Base-by-base conservation (phyloP, 2,888 invertebrate species). In the Phoenoteleia sp. region DNA sequence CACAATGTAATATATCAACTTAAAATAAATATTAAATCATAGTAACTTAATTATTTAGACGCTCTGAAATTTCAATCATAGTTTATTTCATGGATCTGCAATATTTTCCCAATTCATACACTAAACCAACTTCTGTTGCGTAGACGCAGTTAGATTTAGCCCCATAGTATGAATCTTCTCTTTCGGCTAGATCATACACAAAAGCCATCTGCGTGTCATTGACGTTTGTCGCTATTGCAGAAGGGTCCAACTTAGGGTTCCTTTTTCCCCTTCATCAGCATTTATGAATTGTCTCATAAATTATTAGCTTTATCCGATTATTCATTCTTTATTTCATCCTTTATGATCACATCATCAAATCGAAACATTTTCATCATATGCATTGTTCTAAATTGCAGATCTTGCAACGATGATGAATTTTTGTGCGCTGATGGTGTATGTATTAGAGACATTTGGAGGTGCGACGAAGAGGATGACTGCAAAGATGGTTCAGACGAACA, bases 391-490 rank as follows among this genome's bases (percentile, higher is more conserved):
- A n/a, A 13, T 75, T 67, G 9, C 88, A 93, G 92, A 52, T 91
- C 96, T 91, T 98, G 97, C 91, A 95, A 96, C 0, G 94, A 94
- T 0, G 96, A 97, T 60, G 96, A 97, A 93, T 97, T 97, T 90
- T 95, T 96, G 89, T 97, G 97, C 91, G 94, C 95, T 36, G 97
- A 97, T 91, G 97, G 97, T 0, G 95, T 96, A 49, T 98, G 97
- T 92, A 96, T 98, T 84, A 96, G 96, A 76, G 95, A 95, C 85
- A 95, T 95, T 17, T 97, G 97, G 96, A 94, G 96, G 4, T 98
- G 97, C 91, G 97, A 97, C 91, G 96, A 96, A 54, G 97, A 97
- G 91, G 96, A 97, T 92, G 97, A 98, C 92, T 98, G 97, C 91
- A 96, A 96, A 66, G 97, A 97, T 91, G 96, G 95, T 90, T 96